These are phyloP conservation scores for Scleropages formosus DNA, from an alignment of 2,797 vertebrate genomes.

Conservation along the genomic window DNA sequence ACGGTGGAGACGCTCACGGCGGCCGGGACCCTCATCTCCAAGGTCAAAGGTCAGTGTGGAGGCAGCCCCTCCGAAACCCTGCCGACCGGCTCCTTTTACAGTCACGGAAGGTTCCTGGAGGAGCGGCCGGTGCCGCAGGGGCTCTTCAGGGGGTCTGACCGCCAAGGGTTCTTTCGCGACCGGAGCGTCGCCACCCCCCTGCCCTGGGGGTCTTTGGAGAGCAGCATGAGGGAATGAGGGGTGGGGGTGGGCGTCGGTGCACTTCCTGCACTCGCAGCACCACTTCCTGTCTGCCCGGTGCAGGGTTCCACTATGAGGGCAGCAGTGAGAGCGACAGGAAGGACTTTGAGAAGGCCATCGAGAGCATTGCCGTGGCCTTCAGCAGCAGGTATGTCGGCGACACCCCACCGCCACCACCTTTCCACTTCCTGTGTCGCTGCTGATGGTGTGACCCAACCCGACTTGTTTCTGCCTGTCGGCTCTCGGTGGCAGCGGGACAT, in stretches of 20 bases:
- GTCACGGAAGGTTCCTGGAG: no score
- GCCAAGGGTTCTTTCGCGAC: no score
- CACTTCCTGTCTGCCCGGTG: background rate
- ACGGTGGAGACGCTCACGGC: constrained; percentile 93
- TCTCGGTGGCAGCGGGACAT: no score
- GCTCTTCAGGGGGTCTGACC: no score
- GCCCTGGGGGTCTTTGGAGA: background rate
- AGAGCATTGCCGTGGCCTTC: constrained; percentile 91
- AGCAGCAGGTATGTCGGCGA: constrained; percentile 86
- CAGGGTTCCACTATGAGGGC: constrained; percentile 90
- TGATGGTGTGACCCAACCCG: no score
- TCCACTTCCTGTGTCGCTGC: no score
- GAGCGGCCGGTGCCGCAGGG: no score
- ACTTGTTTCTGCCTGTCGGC: background rate
- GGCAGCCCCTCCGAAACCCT: background rate
- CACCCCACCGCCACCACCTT: no score
- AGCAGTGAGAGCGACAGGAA: constrained; percentile 81
- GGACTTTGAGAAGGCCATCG: constrained; percentile 94
- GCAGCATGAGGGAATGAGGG: background rate
- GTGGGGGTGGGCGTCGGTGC: no score
- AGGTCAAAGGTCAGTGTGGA: constrained; percentile 83
- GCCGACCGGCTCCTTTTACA: no score
- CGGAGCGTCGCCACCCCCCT: background rate
- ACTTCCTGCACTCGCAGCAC: no score
- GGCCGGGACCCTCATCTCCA: constrained; percentile 89